Percentiles rank a stretch among this genome's conserved stretches.
These are phyloP conservation scores for Lamellibrachia columna DNA, from an alignment of 2,888 invertebrate genomes.

Conservation along the genomic window DNA sequence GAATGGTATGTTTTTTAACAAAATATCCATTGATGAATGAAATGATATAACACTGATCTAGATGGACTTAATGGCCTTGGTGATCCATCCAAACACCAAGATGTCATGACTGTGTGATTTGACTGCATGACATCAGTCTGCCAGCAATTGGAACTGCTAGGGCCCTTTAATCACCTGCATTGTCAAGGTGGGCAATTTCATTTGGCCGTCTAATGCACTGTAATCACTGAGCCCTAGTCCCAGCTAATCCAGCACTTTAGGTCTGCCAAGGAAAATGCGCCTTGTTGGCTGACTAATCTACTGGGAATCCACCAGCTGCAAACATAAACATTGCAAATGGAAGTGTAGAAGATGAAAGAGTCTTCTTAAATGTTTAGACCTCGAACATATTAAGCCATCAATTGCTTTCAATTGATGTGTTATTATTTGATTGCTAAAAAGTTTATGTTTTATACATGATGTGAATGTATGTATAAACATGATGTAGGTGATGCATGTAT, in stretches of 20 bases:
- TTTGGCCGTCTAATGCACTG: neutral
- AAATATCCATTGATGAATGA: neutral
- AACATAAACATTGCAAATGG: neutral
- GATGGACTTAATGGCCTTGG: neutral
- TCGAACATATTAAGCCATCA: too few relatives aligned
- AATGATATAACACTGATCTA: neutral
- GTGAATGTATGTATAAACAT: neutral
- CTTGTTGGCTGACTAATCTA: neutral
- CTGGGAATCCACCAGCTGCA: neutral
- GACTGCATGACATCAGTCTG: neutral
- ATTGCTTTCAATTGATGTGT: too few relatives aligned
- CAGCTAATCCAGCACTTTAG: neutral
- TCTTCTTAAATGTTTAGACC: too few relatives aligned
- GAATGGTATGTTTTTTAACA: neutral
- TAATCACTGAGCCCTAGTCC: neutral
- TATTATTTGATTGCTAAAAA: neutral
- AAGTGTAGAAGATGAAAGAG: too few relatives aligned
- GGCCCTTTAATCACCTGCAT: slow-evolving; percentile 6
- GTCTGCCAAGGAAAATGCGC: neutral
- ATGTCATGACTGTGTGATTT: neutral
- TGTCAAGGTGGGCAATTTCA: slow-evolving; percentile 5
- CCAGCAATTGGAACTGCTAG: neutral
- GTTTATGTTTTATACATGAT: neutral
- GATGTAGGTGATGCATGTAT: too few relatives aligned
- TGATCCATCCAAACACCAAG: neutral